These are phyloP conservation scores for Podarcis muralis DNA, from an alignment of 2,113 vertebrate genomes.

Conservation along the genomic window DNA sequence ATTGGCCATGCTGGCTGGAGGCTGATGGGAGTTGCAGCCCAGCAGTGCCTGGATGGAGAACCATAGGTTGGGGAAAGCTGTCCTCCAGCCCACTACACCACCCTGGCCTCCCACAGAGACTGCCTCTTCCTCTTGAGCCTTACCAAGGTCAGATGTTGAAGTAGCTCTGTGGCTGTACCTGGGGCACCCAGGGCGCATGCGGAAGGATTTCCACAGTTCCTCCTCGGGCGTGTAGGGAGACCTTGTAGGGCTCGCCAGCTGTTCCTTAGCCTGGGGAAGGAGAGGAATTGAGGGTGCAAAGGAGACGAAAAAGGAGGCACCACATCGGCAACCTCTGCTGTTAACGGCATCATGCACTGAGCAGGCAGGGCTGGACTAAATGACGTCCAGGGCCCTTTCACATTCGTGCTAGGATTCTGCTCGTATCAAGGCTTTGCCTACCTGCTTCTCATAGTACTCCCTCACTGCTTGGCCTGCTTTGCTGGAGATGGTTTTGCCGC, in stretches of 20 bases:
- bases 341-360: too few relatives aligned
- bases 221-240: not conserved
- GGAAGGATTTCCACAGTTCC: constrained; percentile 19
- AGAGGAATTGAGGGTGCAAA: too few relatives aligned
- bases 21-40: too few relatives aligned
- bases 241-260: rapidly evolving
- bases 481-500: not conserved
- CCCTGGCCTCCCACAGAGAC: not conserved
- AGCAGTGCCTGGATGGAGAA: too few relatives aligned
- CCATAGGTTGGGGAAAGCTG: not conserved
- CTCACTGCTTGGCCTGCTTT: not conserved
- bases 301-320: not conserved
- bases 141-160: constrained; percentile 20
- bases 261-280: not conserved
- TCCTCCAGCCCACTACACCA: not conserved
- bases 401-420: too few relatives aligned
- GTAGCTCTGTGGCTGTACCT: constrained; percentile 50
- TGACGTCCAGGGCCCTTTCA: too few relatives aligned
- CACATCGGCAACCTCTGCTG: too few relatives aligned
- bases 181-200: constrained; percentile 50
- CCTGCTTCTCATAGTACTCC: not conserved
- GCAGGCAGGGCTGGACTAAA: too few relatives aligned
- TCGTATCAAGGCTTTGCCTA: not conserved
- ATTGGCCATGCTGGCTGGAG: too few relatives aligned
- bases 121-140: not conserved